Evolutionary conservation across 2,797 vertebrate species (phyloP).

Genomic region (Cuniculus paca): DNA sequence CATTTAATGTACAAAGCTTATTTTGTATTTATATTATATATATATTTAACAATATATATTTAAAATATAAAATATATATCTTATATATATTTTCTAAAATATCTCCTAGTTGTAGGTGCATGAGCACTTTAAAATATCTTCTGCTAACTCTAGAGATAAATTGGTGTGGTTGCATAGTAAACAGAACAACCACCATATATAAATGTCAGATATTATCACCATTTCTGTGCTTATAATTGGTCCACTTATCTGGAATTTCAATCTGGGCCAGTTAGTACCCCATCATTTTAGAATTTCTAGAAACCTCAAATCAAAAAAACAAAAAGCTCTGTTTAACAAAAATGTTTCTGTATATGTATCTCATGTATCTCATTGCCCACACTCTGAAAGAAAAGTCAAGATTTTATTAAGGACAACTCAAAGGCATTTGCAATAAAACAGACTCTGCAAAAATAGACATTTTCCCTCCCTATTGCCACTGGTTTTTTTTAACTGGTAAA

Average conservation of each 20-base stretch:
- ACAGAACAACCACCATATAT: conserved; percentile 3
- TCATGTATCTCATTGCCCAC: conserved; percentile 25
- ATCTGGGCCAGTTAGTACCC: background rate
- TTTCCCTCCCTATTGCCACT: background rate
- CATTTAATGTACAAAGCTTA: background rate
- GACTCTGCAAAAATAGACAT: background rate
- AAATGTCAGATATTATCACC: background rate
- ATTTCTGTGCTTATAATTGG: background rate
- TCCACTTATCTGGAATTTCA: conserved; percentile 53
- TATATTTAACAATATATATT: conserved; percentile 4
- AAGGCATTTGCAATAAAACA: conserved; percentile 17
- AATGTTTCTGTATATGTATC: conserved; percentile 22
- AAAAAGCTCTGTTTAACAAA: conserved; percentile 49
- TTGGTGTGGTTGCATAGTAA: background rate
- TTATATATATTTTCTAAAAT: conserved; percentile 10
- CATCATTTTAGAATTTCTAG: conserved; percentile 33
- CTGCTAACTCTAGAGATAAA: background rate
- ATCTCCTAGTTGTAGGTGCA: background rate
- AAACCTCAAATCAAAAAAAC: conserved; percentile 67
- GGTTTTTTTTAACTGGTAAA: conserved; percentile 62
- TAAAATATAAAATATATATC: background rate
- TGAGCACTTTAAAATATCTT: background rate
- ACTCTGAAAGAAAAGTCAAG: conserved; percentile 38
- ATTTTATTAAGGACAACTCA: conserved; percentile 17
- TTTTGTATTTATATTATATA: background rate